Percentiles rank a stretch among this genome's conserved stretches.
These are phyloP conservation scores for Melanotaenia maccullochi DNA, from an alignment of 2,797 vertebrate genomes.

Conservation along the genomic window DNA sequence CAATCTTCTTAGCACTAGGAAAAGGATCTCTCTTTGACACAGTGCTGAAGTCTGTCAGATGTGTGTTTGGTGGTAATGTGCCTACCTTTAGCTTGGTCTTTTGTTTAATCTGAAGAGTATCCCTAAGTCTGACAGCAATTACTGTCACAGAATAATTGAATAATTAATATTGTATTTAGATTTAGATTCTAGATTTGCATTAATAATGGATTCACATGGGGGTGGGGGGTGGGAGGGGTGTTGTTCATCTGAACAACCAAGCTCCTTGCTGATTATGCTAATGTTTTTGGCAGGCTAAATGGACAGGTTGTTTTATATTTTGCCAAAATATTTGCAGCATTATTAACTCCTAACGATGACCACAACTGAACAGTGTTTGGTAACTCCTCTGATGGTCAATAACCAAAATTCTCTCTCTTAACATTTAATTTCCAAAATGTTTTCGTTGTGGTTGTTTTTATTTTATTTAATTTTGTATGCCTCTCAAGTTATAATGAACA, in stretches of 20 bases:
- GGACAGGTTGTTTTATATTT: slow-evolving; percentile 10
- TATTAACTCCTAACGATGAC: slow-evolving; percentile 50
- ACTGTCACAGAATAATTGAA: slow-evolving; percentile 26
- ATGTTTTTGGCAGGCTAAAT: slow-evolving; percentile 33
- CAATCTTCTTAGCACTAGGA: slow-evolving; percentile 70
- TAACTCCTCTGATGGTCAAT: too few relatives aligned
- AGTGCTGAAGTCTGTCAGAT: slow-evolving; percentile 50
- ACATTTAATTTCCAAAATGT: too few relatives aligned
- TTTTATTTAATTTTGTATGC: too few relatives aligned
- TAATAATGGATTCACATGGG: slow-evolving; percentile 9
- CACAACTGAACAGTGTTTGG: background rate
- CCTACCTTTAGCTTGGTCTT: slow-evolving; percentile 5
- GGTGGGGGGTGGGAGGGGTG: background rate
- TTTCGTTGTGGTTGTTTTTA: too few relatives aligned
- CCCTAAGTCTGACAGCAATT: slow-evolving; percentile 21
- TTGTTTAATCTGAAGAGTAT: slow-evolving; percentile 10
- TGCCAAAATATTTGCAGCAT: slow-evolving; percentile 23
- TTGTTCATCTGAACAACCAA: slow-evolving; percentile 44
- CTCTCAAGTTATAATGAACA: too few relatives aligned
- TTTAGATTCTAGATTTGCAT: slow-evolving; percentile 12
- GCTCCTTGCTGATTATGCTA: slow-evolving; percentile 7
- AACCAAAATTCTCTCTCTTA: too few relatives aligned
- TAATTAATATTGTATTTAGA: slow-evolving; percentile 19
- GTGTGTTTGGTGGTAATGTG: slow-evolving; percentile 35
- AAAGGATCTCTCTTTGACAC: slow-evolving; percentile 52